Evolutionary conservation across 2,888 invertebrate species (phyloP), one percentile per base, ranked within the genome.

Genomic region (Zonitis immaculata): DNA sequence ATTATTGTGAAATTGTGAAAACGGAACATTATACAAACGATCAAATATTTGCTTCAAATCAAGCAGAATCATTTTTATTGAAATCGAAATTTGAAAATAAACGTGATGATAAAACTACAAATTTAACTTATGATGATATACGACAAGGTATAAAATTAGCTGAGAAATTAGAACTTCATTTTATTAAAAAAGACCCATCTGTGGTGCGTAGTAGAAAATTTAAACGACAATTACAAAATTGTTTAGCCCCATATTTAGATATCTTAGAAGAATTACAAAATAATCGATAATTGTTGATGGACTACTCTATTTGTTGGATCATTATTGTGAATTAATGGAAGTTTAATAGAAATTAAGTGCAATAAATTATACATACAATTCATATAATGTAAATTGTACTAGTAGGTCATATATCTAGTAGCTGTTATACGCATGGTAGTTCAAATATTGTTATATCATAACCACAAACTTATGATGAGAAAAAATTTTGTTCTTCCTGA

Each of bases 401-500:
- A n/a, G n/a, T n/a, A n/a, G n/a, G n/a, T n/a, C n/a, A n/a, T n/a
- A n/a, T n/a, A n/a, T n/a, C n/a, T n/a, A n/a, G n/a, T n/a, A n/a
- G n/a, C n/a, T n/a, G n/a, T n/a, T n/a, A n/a, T n/a, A n/a, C n/a
- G n/a, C n/a, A n/a, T n/a, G n/a, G n/a, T n/a, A n/a, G n/a, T n/a
- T n/a, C n/a, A n/a, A n/a, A n/a, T n/a, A n/a, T n/a, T n/a, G n/a
- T n/a, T n/a, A n/a, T 22, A 5, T 22, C 20, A 25, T 53, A 53
- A 53, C 53, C 53, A 42, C 20, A 32, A 47, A 30, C 18, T 50
- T 5, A 50, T 54, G 56, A 70, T 70, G 69, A 65, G 54, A 46
- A 60, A 66, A 52, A 63, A 58, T 25, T 70, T 70, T 62, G 50
- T 65, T 42, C 61, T 70, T 47, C 70, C 71, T 1, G 57, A 71